Percentiles rank a stretch among this genome's conserved stretches.
Conservation (phyloP, 1,140 invertebrate species). For the Procambarus virginalis region DNA sequence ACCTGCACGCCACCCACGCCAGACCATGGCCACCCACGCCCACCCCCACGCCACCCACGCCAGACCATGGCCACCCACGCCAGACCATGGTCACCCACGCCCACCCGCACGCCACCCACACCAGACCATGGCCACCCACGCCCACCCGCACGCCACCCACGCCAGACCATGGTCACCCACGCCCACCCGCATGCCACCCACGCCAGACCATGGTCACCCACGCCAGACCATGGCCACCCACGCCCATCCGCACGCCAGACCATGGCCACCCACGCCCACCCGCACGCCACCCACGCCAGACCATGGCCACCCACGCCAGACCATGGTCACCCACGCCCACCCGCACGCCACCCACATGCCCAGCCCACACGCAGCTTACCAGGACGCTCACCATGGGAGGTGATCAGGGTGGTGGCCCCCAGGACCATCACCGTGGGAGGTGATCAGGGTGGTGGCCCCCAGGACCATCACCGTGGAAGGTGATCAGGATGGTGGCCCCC, state of each 20-base stretch:
- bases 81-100: background rate
- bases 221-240: no score
- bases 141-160: background rate
- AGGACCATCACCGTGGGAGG: no score
- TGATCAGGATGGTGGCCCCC: no score
- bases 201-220: background rate
- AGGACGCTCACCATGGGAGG: no score
- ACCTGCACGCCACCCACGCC: background rate
- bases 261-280: background rate
- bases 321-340: background rate
- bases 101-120: no score
- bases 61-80: no score
- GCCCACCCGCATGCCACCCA: background rate
- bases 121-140: no score
- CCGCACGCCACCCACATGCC: background rate
- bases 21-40: background rate
- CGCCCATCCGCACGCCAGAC: background rate
- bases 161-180: background rate
- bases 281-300: background rate
- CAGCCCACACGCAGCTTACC: background rate
- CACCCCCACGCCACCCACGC: background rate
- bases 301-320: background rate
- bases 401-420: no score
- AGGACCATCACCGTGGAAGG: no score
- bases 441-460: no score